phyloP scores from a whole-genome alignment of 2,888 invertebrate genomes.

The Mesorhabditis spiculigera region DNA sequence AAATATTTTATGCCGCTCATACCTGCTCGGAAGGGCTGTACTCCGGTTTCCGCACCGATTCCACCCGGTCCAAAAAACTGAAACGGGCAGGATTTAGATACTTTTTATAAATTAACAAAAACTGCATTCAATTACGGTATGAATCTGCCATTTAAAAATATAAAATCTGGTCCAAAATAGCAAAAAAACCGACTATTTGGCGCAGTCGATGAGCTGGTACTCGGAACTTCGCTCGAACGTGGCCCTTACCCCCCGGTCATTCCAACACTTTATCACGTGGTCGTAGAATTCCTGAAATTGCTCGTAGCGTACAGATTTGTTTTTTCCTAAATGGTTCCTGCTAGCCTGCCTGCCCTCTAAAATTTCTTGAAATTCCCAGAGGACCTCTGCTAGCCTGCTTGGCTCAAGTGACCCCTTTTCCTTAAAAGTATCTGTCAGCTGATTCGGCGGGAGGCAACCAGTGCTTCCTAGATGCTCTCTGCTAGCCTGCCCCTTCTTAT shows the following conservation, averaged over 20 bases:
- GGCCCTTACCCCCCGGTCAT: conserved; percentile 89
- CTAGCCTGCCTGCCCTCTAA: no score
- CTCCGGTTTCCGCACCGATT: conserved; percentile 88
- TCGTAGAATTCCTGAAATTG: conserved; percentile 86
- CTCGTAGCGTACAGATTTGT: no score
- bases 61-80: conserved; percentile 94
- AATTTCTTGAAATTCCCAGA: no score
- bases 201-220: conserved; percentile 99
- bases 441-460: no score
- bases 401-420: no score
- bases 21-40: conserved; percentile 95
- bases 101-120: neutral
- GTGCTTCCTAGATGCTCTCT: no score
- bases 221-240: conserved; percentile 98
- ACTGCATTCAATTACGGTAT: no score
- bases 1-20: conserved; percentile 31
- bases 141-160: no score
- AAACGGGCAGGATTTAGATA: conserved; percentile 57
- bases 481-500: no score
- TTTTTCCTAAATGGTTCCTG: no score
- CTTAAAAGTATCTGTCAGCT: no score
- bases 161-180: neutral
- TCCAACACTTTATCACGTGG: conserved; percentile 95
- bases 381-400: no score
- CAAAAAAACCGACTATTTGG: conserved; percentile 76